A percentile compares a stretch with the other conserved stretches of the same genome.
Evolutionary conservation across 2,888 invertebrate species (phyloP).

Genomic region (Aspidiotus destructor): DNA sequence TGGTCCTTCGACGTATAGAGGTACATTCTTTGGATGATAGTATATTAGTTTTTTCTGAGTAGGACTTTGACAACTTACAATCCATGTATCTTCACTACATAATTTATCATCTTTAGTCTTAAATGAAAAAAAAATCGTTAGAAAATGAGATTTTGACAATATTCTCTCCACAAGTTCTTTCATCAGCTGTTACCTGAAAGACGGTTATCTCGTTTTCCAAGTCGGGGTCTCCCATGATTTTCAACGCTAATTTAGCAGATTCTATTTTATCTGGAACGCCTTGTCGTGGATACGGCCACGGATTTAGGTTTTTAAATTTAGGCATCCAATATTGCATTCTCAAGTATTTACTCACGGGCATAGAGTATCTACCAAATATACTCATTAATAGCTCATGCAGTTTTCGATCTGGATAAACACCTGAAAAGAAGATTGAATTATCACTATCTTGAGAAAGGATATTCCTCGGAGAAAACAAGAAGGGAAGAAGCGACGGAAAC

Average conservation of each 20-base stretch:
- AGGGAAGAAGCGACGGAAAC: background rate
- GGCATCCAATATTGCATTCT: constrained; percentile 87
- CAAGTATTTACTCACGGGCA: constrained; percentile 64
- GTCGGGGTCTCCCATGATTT: constrained; percentile 76
- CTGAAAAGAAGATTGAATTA: constrained; percentile 44
- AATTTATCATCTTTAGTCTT: constrained; percentile 53
- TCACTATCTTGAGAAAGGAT: background rate
- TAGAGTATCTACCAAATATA: constrained; percentile 70
- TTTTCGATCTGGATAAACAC: constrained; percentile 84
- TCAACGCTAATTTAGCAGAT: constrained; percentile 70
- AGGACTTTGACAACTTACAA: constrained; percentile 76
- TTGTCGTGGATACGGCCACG: constrained; percentile 70
- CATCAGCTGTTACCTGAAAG: constrained; percentile 49
- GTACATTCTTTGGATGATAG: constrained; percentile 52
- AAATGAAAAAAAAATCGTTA: constrained; percentile 36
- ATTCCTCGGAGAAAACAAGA: too few species aligned
- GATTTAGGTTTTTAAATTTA: constrained; percentile 82
- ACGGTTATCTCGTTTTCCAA: constrained; percentile 54
- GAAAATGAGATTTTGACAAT: background rate
- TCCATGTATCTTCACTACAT: constrained; percentile 79
- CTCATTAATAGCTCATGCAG: constrained; percentile 71
- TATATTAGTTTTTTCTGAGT: constrained; percentile 60
- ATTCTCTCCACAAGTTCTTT: background rate
- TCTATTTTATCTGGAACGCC: constrained; percentile 67
- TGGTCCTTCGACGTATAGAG: constrained; percentile 75